Evolutionary conservation across 2,888 invertebrate genomes (phyloP), one percentile per base, ranked within the genome.

Genomic region (Parascotia fuliginaria): DNA sequence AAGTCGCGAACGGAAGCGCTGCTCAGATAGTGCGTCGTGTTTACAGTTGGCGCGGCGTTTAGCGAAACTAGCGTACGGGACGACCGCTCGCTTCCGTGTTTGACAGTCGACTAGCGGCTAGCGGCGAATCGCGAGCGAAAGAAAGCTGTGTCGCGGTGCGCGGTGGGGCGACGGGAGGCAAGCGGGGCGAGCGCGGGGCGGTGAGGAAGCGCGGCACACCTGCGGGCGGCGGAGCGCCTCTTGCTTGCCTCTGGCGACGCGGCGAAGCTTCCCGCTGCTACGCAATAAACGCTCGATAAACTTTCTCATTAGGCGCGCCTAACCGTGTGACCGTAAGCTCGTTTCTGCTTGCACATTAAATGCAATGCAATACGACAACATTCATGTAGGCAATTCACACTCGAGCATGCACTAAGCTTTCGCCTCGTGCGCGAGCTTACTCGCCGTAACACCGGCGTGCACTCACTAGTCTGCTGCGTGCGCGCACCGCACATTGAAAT

Each of bases 281-380:
- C 90, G 91, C 90, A 92, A 90, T 91, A 92, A 90, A 88, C 91
- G 91, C 90, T 92, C 90, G 89, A 92, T 92, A 92, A 90, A 91
- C 89, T 91, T 91, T 91, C 90, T 90, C 90, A 91, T 90, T 90
- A 90, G 89, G 87, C 89, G 87, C 87, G 89, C 87, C 88, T 89
- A 87, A 89, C 88, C 86, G 89, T 90, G 88, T 85, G 90, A 90
- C 88, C 84, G 85, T 87, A 90, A 91, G 89, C 88, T 89, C 84
- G 84, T 84, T 85, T 83, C 81, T 86, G 82, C 83, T 81, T 81
- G 80, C 79, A 84, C 80, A 81, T 83, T 84, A 81, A 83, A 80
- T 79, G 83, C 83, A 83, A 79, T 80, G 82, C 82, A 83, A 82
- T 80, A 81, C 79, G 78, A 83, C 81, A 79, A 82, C 79, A 78